Evolutionary conservation across 2,797 vertebrate genomes (phyloP).

Genomic region (Pempheris klunzingeri): DNA sequence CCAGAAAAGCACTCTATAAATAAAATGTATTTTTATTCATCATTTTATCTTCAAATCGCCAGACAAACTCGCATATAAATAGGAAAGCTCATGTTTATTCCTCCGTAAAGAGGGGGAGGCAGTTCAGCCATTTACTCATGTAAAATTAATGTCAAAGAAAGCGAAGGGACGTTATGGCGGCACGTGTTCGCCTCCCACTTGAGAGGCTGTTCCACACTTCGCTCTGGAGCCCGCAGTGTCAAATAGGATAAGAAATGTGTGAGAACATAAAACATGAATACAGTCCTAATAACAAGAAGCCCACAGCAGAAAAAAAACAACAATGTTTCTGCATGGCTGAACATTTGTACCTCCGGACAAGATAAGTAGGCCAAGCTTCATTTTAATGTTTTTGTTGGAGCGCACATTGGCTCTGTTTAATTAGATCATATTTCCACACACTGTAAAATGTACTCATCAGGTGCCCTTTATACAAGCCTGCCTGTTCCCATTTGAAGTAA

Average conservation of each 20-base stretch:
- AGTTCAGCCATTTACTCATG: slow-evolving; percentile 74
- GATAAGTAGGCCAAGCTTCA: slow-evolving; percentile 81
- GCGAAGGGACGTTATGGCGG: slow-evolving; percentile 72
- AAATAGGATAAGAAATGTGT: slow-evolving; percentile 74
- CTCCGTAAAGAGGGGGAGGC: slow-evolving; percentile 60
- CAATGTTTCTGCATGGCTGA: slow-evolving; percentile 67
- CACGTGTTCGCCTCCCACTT: slow-evolving; percentile 75
- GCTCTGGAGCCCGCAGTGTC: slow-evolving; percentile 73
- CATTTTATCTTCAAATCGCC: slow-evolving; percentile 56
- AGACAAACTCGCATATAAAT: slow-evolving; percentile 54
- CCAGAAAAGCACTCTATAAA: too few relatives aligned
- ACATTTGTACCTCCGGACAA: slow-evolving; percentile 72
- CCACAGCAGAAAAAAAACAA: slow-evolving; percentile 24
- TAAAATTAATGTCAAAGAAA: slow-evolving; percentile 78
- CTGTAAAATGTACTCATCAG: slow-evolving; percentile 40
- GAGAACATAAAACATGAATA: slow-evolving; percentile 61
- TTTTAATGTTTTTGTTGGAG: slow-evolving; percentile 64
- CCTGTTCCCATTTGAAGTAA: slow-evolving; percentile 5
- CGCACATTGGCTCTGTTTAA: slow-evolving; percentile 43
- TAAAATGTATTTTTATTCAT: too few relatives aligned
- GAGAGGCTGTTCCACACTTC: slow-evolving; percentile 55
- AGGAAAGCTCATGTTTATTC: slow-evolving; percentile 67
- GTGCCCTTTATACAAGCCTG: slow-evolving; percentile 17
- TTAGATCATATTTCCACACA: slow-evolving; percentile 26
- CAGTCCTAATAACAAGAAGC: slow-evolving; percentile 66